Conservation (phyloP, 2,797 vertebrate species). For the Peromyscus nudipes region DNA sequence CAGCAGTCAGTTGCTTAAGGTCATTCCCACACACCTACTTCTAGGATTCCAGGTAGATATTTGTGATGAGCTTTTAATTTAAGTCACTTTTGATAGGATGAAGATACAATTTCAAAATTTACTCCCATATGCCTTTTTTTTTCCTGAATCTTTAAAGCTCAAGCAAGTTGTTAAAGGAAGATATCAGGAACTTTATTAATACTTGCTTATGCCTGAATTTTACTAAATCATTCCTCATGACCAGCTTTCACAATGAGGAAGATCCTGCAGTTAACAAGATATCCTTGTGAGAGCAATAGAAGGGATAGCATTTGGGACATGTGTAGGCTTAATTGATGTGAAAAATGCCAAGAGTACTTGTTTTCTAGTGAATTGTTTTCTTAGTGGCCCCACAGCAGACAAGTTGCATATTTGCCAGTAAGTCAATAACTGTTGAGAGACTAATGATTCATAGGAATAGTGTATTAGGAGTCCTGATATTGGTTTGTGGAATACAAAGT, state of each 20-base stretch:
- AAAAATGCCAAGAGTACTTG: not conserved
- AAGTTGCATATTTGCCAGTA: not conserved
- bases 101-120: not conserved
- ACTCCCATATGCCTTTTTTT: not conserved
- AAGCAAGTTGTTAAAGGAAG: not conserved
- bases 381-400: not conserved
- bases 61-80: not conserved
- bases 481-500: not conserved
- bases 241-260: not conserved
- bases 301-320: not conserved
- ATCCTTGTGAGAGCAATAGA: slow-evolving; percentile 50
- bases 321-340: not conserved
- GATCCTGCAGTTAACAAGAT: not conserved
- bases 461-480: not conserved
- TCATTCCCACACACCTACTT: not conserved
- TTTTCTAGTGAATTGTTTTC: slow-evolving; percentile 19
- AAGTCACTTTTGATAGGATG: not conserved
- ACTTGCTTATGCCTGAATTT: not conserved
- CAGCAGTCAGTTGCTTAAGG: not conserved
- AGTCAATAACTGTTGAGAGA: slow-evolving; percentile 34
- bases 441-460: slow-evolving; percentile 13
- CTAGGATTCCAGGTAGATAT: not conserved
- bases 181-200: not conserved
- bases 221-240: not conserved
- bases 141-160: not conserved